Percentiles rank a stretch among this genome's conserved stretches.
These are phyloP conservation scores for Thereva nobilitata DNA, from an alignment of 2,888 invertebrate species.

Conservation along the genomic window DNA sequence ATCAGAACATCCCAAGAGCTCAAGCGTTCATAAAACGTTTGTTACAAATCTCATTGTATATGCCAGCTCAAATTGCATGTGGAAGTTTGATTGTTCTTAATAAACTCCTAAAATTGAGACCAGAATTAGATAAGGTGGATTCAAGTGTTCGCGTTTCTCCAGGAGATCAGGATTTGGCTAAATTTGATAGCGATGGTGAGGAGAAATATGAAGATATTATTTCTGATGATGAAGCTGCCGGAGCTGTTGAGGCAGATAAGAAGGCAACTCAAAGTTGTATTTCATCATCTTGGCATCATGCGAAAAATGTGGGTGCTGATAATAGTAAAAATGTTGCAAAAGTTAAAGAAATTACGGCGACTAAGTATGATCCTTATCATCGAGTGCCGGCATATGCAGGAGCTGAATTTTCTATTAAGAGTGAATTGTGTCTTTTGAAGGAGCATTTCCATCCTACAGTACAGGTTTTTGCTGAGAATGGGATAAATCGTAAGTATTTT, in stretches of 20 bases:
- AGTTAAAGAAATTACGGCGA: constrained; percentile 58
- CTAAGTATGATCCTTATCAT: constrained; percentile 68
- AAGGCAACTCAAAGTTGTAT: constrained; percentile 42
- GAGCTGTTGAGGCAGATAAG: constrained; percentile 7
- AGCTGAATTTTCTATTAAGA: constrained; percentile 70
- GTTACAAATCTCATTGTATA: constrained; percentile 70
- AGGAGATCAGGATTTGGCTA: constrained; percentile 48
- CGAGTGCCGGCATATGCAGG: constrained; percentile 87
- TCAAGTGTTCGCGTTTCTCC: constrained; percentile 43
- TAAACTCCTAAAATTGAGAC: constrained; percentile 69
- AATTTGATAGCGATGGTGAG: constrained; percentile 54
- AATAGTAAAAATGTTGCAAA: constrained; percentile 38
- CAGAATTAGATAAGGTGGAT: constrained; percentile 57
- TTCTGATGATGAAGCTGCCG: constrained; percentile 31
- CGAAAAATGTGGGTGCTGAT: constrained; percentile 43
- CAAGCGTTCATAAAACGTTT: constrained; percentile 85
- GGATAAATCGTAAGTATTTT: constrained; percentile 67
- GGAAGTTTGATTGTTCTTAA: constrained; percentile 71
- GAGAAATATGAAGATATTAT: constrained; percentile 52
- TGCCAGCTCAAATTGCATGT: constrained; percentile 77
- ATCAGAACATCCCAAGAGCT: constrained; percentile 71
- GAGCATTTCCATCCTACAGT: constrained; percentile 92
- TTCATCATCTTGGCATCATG: constrained; percentile 53
- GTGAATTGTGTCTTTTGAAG: constrained; percentile 74
- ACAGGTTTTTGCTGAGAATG: constrained; percentile 79